These are phyloP conservation scores for Chlorops oryzae DNA, from an alignment of 1,140 invertebrate genomes.

Conservation along the genomic window DNA sequence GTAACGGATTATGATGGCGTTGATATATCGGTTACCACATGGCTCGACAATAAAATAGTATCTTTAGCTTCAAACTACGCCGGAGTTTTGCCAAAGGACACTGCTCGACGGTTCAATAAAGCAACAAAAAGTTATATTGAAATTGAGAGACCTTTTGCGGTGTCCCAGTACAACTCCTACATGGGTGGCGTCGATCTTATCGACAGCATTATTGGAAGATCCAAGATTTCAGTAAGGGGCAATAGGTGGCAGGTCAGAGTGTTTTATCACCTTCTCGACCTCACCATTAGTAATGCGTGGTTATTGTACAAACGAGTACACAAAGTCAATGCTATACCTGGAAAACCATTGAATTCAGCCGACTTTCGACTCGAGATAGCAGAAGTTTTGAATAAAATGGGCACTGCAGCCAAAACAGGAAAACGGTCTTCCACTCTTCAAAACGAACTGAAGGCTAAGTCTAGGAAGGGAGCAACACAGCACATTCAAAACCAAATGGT, in stretches of 20 bases:
- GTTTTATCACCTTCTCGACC: slow-evolving; percentile 24
- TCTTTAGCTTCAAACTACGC: not conserved
- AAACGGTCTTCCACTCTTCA: not conserved
- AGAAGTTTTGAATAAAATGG: slow-evolving; percentile 15
- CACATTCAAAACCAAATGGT: not conserved
- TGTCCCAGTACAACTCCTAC: slow-evolving; percentile 14
- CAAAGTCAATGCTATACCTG: slow-evolving; percentile 11
- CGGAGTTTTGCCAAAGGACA: not conserved
- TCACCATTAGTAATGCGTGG: slow-evolving; percentile 33
- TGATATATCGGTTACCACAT: not conserved
- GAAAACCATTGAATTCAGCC: slow-evolving; percentile 10
- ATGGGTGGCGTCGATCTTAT: slow-evolving; percentile 36
- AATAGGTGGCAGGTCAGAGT: not conserved
- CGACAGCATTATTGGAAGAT: slow-evolving; percentile 30
- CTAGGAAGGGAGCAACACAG: not conserved
- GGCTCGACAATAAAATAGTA: not conserved
- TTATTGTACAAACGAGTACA: slow-evolving; percentile 31
- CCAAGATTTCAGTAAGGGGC: slow-evolving; percentile 31
- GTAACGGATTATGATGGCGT: not conserved
- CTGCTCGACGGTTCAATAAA: not conserved
- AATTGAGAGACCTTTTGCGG: no score
- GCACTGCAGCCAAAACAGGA: not conserved
- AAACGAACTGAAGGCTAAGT: not conserved
- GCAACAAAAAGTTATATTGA: not conserved
- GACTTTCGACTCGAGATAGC: slow-evolving; percentile 28